A percentile compares a stretch with the other conserved stretches of the same genome.
Conservation (phyloP, 2,888 invertebrate genomes). For the Phragmatobia fuliginosa region DNA sequence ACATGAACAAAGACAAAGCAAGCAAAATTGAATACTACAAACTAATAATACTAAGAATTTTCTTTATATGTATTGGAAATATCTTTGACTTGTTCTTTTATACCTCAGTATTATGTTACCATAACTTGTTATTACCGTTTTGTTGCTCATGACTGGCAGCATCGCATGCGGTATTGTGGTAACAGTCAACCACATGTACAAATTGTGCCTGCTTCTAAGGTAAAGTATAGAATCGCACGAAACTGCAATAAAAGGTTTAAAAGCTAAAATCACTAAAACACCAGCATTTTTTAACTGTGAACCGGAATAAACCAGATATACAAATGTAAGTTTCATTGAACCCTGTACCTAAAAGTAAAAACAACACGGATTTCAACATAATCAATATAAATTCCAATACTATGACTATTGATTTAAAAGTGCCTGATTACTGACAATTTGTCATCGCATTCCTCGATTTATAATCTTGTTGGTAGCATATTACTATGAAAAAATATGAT, state of each 20-base stretch:
- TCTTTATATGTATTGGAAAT: neutral
- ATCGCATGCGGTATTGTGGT: conserved; percentile 1
- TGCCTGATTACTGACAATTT: conserved; percentile 41
- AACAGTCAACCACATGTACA: neutral
- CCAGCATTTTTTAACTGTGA: neutral
- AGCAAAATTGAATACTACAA: neutral
- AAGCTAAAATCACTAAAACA: neutral
- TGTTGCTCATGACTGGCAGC: neutral
- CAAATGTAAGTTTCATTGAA: conserved; percentile 18
- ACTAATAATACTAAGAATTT: neutral
- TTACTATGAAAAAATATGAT: conserved; percentile 14
- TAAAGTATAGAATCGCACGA: neutral
- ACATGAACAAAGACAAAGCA: neutral
- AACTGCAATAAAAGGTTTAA: too few species aligned
- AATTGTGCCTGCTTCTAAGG: neutral
- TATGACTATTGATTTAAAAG: conserved; percentile 46
- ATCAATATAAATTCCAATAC: conserved; percentile 47
- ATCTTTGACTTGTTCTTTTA: neutral
- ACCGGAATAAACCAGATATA: neutral
- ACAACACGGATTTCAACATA: conserved; percentile 20
- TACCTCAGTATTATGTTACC: neutral
- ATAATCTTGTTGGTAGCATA: conserved; percentile 25
- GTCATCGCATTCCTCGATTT: conserved; percentile 41
- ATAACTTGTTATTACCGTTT: neutral
- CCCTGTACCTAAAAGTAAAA: neutral